Base-by-base conservation (phyloP, 30 jellyfish, hydroid and myxozoan species). In the Sanderia malayensis region DNA sequence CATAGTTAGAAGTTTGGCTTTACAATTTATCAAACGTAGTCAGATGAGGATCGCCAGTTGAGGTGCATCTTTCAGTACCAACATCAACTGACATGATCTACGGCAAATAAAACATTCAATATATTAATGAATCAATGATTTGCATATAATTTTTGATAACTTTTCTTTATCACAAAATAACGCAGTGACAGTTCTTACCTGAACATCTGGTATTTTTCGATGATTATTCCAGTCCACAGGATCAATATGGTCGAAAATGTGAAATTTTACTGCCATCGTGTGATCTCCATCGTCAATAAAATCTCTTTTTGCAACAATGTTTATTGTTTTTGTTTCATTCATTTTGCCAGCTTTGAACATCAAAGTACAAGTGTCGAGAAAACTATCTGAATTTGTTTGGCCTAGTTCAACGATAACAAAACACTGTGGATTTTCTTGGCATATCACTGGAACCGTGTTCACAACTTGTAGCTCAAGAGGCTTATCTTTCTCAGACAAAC, bases 181-280 rank as follows among this genome's bases (percentile, higher is more conserved):
- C 37, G 9, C 4, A n/a, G n/a, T n/a, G n/a, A n/a, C n/a, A n/a
- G n/a, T n/a, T n/a, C 46, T 9, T 67, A 89, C 97, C 89, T 82
- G 82, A 18, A 81, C 67, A 71, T 89, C 95, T 0, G 97, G 88
- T 7, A 89, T 82, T 46, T 84, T 58, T 25, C 64, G 61, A 41
- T 89, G 90, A 44, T 63, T 37, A 59, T 89, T 81, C 97, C 97
- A 89, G 49, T 89, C 97, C 2, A 79, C 84, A 0, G 97, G 97
- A 69, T 89, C 97, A 29, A 76, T 58, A 82, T 70, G 94, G 30
- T 76, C 94, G 37, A 82, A 83, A 29, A 89, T 46, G 20, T 68
- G 82, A 20, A 82, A 73, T 46, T 82, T 71, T 19, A 89, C 76
- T 47, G 18, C 24, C 97, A 89, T 89, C 18, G 80, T 74, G 46